Conservation (phyloP, 2,888 invertebrate genomes). For the Agelastica alni region DNA sequence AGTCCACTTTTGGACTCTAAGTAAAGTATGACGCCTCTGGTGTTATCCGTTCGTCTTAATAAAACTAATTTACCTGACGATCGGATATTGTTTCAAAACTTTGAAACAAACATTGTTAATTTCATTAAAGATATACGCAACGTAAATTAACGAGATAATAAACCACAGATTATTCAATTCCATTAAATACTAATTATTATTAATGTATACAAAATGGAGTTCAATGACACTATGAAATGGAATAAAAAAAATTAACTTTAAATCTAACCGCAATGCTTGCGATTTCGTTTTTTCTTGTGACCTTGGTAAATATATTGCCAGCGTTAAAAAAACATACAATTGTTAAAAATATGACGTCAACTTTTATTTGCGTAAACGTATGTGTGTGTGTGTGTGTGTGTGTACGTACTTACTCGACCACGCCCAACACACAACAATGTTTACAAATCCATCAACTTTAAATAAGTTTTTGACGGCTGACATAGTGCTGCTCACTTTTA, state of each 20-base stretch:
- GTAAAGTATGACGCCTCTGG: too few relatives aligned
- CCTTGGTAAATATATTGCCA: constrained; percentile 15
- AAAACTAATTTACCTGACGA: too few relatives aligned
- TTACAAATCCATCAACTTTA: too few relatives aligned
- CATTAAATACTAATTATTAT: neutral
- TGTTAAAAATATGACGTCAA: constrained; percentile 11
- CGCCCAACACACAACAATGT: constrained; percentile 14
- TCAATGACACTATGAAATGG: constrained; percentile 13
- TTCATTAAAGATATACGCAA: neutral
- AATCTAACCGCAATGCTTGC: constrained; percentile 5
- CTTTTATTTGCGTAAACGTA: too few relatives aligned
- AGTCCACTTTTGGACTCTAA: too few relatives aligned
- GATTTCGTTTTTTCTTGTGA: constrained; percentile 13
- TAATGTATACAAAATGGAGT: neutral
- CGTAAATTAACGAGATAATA: neutral
- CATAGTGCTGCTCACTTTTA: too few relatives aligned
- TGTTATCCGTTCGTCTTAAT: too few relatives aligned
- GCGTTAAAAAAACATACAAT: too few relatives aligned
- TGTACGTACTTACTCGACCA: constrained; percentile 15
- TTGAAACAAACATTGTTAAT: too few relatives aligned
- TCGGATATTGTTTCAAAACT: too few relatives aligned
- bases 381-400: neutral
- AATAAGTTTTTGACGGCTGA: too few relatives aligned
- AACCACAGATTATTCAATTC: constrained; percentile 3
- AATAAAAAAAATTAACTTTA: constrained; percentile 2